Percentiles rank a stretch among this genome's conserved stretches.
Evolutionary conservation across 2,888 invertebrate genomes (phyloP).

Genomic region (Steromphala cineraria): DNA sequence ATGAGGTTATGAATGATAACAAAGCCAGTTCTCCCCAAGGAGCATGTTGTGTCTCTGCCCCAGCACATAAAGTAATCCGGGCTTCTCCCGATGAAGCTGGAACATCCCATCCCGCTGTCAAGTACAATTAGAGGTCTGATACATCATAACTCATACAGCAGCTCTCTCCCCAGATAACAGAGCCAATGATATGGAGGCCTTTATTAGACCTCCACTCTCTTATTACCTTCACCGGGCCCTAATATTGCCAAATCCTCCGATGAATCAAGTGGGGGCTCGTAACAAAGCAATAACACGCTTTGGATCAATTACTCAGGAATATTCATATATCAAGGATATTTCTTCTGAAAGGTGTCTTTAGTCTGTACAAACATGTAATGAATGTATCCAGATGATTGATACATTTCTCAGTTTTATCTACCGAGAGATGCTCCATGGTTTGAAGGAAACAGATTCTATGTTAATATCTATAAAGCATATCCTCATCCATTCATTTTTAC

Average conservation of each 20-base stretch:
- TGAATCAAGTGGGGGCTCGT: neutral
- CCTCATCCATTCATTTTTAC: too few relatives aligned
- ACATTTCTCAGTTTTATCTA: too few relatives aligned
- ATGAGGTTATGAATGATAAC: neutral
- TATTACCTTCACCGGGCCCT: constrained; percentile 4
- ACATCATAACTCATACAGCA: neutral
- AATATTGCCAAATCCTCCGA: neutral
- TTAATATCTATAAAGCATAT: too few relatives aligned
- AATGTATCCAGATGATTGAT: too few relatives aligned
- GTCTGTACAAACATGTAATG: too few relatives aligned
- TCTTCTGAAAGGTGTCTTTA: too few relatives aligned
- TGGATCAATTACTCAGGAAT: too few relatives aligned
- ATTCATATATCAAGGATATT: too few relatives aligned
- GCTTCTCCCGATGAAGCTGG: neutral
- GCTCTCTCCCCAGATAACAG: constrained; percentile 3
- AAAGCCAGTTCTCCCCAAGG: too few relatives aligned
- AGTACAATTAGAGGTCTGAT: neutral
- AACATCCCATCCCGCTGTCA: constrained; percentile 6
- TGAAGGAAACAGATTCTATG: too few relatives aligned
- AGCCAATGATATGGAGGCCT: neutral
- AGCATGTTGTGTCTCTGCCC: neutral
- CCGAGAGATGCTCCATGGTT: too few relatives aligned
- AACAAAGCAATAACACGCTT: neutral
- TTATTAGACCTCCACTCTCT: constrained; percentile 4
- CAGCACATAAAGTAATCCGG: neutral